These are phyloP conservation scores for Leiothrix lutea DNA, from an alignment of 2,113 vertebrate species.

Conservation along the genomic window DNA sequence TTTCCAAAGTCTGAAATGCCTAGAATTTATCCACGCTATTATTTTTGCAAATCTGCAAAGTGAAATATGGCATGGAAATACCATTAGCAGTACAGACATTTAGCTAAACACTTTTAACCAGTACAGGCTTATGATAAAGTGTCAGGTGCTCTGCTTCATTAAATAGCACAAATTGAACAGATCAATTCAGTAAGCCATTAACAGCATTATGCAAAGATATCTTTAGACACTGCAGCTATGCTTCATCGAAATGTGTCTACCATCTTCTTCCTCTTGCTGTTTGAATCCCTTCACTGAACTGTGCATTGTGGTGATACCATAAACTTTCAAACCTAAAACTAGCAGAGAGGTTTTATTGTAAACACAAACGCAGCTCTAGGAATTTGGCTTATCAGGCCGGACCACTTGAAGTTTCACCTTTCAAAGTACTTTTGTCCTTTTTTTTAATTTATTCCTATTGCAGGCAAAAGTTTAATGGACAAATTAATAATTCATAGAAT, in stretches of 20 bases:
- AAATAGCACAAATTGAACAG: not conserved
- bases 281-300: not conserved
- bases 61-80: not conserved
- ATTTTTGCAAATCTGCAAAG: not conserved
- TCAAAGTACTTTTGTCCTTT: not conserved
- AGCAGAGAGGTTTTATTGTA: not conserved
- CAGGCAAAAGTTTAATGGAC: not conserved
- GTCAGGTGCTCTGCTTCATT: not conserved
- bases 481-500: constrained; percentile 58
- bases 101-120: not conserved
- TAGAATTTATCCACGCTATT: not conserved
- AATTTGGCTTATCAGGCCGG: not conserved
- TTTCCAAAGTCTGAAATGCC: not conserved
- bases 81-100: not conserved
- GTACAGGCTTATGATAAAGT: not conserved
- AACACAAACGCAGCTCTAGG: not conserved
- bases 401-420: not conserved
- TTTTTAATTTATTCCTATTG: not conserved
- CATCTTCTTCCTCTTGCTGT: not conserved
- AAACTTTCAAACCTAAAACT: not conserved
- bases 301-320: not conserved
- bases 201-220: not conserved
- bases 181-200: not conserved
- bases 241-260: not conserved
- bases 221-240: not conserved